A percentile compares a stretch with the other conserved stretches of the same genome.
Conservation (phyloP, 2,113 vertebrate species). For the Bufo gargarizans region DNA sequence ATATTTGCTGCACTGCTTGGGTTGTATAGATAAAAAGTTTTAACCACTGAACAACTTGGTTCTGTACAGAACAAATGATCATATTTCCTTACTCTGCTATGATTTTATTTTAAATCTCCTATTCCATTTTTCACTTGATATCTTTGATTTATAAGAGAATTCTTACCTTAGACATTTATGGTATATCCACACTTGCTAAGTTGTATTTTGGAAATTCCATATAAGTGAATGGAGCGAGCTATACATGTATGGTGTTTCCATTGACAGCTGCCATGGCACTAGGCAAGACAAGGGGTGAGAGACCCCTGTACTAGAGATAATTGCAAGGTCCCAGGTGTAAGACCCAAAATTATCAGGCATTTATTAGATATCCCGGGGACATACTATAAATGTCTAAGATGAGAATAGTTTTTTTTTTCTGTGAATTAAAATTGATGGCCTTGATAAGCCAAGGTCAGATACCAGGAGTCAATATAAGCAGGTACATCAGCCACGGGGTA, state of each 20-base stretch:
- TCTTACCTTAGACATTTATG: too few species aligned
- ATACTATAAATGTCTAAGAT: not conserved
- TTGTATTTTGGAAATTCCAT: too few species aligned
- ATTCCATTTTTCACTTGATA: not conserved
- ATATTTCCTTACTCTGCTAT: not conserved
- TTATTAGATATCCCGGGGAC: not conserved
- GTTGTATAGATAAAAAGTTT: conserved; percentile 33
- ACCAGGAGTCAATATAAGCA: too few species aligned
- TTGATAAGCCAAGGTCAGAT: not conserved
- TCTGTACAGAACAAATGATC: conserved; percentile 2
- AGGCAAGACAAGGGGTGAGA: too few species aligned
- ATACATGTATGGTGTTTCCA: too few species aligned
- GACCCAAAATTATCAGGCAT: too few species aligned
- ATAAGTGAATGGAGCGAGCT: too few species aligned
- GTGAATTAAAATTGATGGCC: not conserved
- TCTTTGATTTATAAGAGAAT: not conserved
- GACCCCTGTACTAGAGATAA: too few species aligned
- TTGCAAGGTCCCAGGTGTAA: too few species aligned
- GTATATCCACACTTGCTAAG: too few species aligned
- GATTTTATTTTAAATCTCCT: not conserved
- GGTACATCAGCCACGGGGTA: not conserved
- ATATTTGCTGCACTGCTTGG: conserved; percentile 41
- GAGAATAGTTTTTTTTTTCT: not conserved
- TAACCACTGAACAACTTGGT: conserved; percentile 16
- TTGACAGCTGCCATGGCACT: too few species aligned